phyloP scores from a whole-genome alignment of 2,888 invertebrate genomes.

The Orchesella flavescens region DNA sequence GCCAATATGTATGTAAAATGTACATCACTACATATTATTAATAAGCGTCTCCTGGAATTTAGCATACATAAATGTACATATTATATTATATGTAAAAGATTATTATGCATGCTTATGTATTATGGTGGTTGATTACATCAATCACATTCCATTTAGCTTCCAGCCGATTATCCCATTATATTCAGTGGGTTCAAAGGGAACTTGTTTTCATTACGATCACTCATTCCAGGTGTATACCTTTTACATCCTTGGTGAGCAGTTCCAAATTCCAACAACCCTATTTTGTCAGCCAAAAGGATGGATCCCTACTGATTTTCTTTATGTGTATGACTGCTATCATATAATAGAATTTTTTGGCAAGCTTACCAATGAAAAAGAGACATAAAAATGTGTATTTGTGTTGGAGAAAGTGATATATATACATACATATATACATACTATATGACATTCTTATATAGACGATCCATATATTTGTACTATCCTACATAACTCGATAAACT shows the following conservation, averaged over 20 bases:
- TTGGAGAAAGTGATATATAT: too few relatives aligned
- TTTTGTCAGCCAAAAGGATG: conserved; percentile 23
- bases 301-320: conserved; percentile 34
- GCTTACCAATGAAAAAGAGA: neutral
- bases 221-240: conserved; percentile 6
- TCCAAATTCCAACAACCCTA: neutral
- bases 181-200: neutral
- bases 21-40: too few relatives aligned
- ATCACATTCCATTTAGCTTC: conserved; percentile 49
- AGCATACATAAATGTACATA: too few relatives aligned
- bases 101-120: too few relatives aligned
- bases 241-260: neutral
- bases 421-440: too few relatives aligned
- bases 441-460: too few relatives aligned
- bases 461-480: too few relatives aligned
- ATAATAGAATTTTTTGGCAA: conserved; percentile 12
- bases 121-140: conserved; percentile 37
- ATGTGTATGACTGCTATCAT: neutral
- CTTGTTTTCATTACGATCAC: conserved; percentile 26
- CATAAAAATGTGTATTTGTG: too few relatives aligned
- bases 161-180: conserved; percentile 49
- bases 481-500: too few relatives aligned
- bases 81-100: too few relatives aligned
- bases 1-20: too few relatives aligned
- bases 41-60: too few relatives aligned